Evolutionary conservation across 1,140 invertebrate species (phyloP).

Genomic region (Pseudomyrmex cubaensis): DNA sequence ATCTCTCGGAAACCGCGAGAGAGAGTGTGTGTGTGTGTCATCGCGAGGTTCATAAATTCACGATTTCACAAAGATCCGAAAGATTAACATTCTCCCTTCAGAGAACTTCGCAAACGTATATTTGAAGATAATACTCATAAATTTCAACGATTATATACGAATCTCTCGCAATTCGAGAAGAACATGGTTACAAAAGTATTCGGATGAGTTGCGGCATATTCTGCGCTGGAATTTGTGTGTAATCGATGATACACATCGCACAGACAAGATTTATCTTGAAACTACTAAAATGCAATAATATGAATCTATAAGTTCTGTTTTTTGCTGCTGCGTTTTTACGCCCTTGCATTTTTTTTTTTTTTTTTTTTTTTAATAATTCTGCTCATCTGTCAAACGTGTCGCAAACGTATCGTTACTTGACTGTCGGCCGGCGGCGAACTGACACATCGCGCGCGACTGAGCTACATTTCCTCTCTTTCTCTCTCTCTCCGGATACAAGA

Average conservation of each 20-base stretch:
- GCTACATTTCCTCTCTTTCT: not conserved
- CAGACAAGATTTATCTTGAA: constrained; percentile 1
- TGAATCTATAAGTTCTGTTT: not conserved
- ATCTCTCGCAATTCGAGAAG: not conserved
- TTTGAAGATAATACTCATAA: constrained; percentile 20
- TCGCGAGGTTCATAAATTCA: constrained; percentile 36
- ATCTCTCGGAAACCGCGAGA: not conserved
- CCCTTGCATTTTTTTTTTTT: not conserved
- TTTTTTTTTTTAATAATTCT: constrained; percentile 17
- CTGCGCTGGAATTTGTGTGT: not conserved
- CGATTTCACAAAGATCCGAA: not conserved
- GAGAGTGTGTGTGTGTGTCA: too few relatives aligned
- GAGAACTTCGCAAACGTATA: not conserved
- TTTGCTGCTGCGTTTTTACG: not conserved
- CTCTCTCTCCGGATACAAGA: not conserved
- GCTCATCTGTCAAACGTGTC: constrained; percentile 26
- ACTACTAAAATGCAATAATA: not conserved
- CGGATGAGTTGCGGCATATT: not conserved
- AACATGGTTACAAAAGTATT: not conserved
- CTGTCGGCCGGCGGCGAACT: not conserved
- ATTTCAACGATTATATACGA: not conserved
- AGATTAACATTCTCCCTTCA: constrained; percentile 23
- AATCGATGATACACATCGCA: not conserved
- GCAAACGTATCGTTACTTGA: not conserved
- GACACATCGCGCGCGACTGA: not conserved